Evolutionary conservation across 2,797 vertebrate genomes (phyloP).

Genomic region (Erpetoichthys calabaricus): DNA sequence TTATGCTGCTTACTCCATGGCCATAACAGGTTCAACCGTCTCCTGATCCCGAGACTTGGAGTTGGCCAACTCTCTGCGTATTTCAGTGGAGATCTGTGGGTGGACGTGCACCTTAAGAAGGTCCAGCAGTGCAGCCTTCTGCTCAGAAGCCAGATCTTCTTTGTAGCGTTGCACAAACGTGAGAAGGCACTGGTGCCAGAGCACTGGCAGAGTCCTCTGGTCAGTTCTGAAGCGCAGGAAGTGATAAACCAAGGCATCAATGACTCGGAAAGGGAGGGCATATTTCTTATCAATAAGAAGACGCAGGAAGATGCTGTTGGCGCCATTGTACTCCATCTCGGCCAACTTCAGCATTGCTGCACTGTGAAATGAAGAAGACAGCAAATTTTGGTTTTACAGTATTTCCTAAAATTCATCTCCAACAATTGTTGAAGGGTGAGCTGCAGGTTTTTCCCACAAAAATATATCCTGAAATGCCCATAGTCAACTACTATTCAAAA

Average conservation of each 20-base stretch:
- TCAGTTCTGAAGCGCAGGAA: slow-evolving; percentile 83
- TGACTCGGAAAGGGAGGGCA: slow-evolving; percentile 89
- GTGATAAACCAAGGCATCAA: slow-evolving; percentile 86
- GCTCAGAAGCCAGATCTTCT: slow-evolving; percentile 79
- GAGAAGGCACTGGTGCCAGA: slow-evolving; percentile 94
- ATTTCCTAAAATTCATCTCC: too few relatives aligned
- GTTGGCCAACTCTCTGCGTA: slow-evolving; percentile 76
- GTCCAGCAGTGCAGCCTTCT: slow-evolving; percentile 79
- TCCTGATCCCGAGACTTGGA: slow-evolving; percentile 69
- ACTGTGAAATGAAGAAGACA: slow-evolving; percentile 32
- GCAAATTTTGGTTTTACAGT: neutral
- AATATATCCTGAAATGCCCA: too few relatives aligned
- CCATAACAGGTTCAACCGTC: slow-evolving; percentile 32
- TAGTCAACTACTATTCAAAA: too few relatives aligned
- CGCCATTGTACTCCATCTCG: slow-evolving; percentile 88
- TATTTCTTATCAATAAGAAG: slow-evolving; percentile 94
- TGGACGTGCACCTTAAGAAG: slow-evolving; percentile 79
- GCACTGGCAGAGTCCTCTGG: slow-evolving; percentile 71
- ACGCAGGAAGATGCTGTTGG: slow-evolving; percentile 94
- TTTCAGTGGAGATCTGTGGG: slow-evolving; percentile 60
- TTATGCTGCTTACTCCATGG: slow-evolving; percentile 47
- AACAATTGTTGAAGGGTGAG: too few relatives aligned
- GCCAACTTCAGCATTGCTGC: slow-evolving; percentile 91
- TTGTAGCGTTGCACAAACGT: slow-evolving; percentile 86
- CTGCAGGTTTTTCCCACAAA: too few relatives aligned